Conservation (phyloP, 2,888 invertebrate species). For the Dryobotodes eremita region DNA sequence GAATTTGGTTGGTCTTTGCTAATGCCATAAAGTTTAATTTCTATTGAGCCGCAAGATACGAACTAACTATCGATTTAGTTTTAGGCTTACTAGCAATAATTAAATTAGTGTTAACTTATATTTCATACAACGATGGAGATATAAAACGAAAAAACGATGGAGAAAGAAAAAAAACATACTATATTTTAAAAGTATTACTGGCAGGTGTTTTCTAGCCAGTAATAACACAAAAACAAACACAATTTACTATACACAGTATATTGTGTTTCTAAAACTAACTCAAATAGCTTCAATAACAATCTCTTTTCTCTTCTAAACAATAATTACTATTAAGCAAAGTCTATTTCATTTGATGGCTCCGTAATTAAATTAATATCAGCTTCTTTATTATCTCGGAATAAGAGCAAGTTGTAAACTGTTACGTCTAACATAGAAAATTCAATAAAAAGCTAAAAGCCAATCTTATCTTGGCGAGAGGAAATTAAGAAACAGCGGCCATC, state of each 20-base stretch:
- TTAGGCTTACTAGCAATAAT: background rate
- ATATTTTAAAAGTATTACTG: too few species aligned
- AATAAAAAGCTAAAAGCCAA: constrained; percentile 91
- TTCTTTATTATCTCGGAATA: constrained; percentile 66
- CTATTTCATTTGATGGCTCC: constrained; percentile 34
- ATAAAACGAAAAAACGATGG: too few species aligned
- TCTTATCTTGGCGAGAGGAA: constrained; percentile 90
- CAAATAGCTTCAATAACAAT: background rate
- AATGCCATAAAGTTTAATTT: background rate
- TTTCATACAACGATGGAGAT: too few species aligned
- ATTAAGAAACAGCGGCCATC: constrained; percentile 91
- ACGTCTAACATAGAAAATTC: constrained; percentile 89
- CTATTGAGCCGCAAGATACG: background rate
- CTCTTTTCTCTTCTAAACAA: constrained; percentile 11
- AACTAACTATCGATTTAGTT: background rate
- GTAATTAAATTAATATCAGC: constrained; percentile 68
- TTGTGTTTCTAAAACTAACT: background rate
- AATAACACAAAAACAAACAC: too few species aligned
- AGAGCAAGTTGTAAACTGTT: constrained; percentile 84
- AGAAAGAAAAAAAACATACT: too few species aligned
- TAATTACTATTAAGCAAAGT: constrained; percentile 58
- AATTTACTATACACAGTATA: background rate
- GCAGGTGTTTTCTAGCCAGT: background rate
- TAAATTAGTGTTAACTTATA: background rate
- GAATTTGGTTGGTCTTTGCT: background rate